Evolutionary conservation across 92 coral and sea anemone genomes (phyloP), one percentile per base, ranked within the genome.

Genomic region (Actinernus sp.): DNA sequence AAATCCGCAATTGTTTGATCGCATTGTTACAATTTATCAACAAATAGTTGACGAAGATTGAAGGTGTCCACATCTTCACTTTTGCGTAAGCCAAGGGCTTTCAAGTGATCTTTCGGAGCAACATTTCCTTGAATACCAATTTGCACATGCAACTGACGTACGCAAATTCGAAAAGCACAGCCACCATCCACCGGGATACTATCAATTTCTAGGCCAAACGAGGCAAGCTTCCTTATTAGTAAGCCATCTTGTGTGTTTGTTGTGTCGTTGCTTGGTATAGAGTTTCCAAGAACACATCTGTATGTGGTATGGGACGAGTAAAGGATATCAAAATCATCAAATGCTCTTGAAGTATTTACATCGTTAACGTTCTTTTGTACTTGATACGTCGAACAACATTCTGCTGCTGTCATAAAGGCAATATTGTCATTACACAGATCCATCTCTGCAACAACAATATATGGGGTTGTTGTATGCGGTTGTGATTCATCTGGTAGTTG

Each of bases 161-260:
- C 41, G 27, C 55, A 39, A 31, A 53, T 55, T 18, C 67, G 54
- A 13, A 70, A 69, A 19, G 76, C 57, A 20, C 66, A 55, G 46
- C 45, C 41, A 18, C 76, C 66, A 30, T 69, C 66, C 30, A 25
- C 56, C 4, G 76, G 46, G 0, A 55, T 46, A 25, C 14, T 23
- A 10, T 69, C 56, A 11, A 53, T 26, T 10, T 17, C 39, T 9
- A 69, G 48, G 16, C 45, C n/a, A 26, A 69, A 69, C 9, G 55
- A 55, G 12, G 13, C 29, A 8, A 69, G 58, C 40, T 69, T 40
- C 44, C 66, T 56, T n/a, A n/a, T n/a, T n/a, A n/a, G n/a, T n/a
- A n/a, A n/a, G n/a, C n/a, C n/a, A n/a, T n/a, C n/a, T n/a, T n/a
- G n/a, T n/a, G n/a, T n/a, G n/a, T n/a, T n/a, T n/a, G n/a, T n/a